Percentiles rank a stretch among this genome's conserved stretches.
These are phyloP conservation scores for Leptinotarsa peninsularis DNA, from an alignment of 2,888 invertebrate genomes.

Conservation along the genomic window DNA sequence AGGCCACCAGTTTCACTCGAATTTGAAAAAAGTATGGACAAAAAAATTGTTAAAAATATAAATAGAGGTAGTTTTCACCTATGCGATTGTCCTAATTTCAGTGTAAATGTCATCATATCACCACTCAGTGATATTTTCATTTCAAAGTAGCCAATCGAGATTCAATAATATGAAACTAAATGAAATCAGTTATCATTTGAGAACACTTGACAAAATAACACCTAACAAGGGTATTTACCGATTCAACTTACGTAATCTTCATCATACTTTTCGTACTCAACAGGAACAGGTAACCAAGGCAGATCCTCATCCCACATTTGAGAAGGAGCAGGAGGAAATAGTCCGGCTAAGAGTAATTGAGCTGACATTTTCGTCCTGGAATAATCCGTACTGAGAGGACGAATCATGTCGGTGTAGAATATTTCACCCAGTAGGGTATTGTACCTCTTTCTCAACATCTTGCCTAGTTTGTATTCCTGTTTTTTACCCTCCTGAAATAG, in stretches of 20 bases:
- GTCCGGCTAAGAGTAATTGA: slow-evolving; percentile 76
- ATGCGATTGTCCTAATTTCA: too few species aligned
- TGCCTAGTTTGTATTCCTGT: slow-evolving; percentile 64
- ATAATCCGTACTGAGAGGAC: slow-evolving; percentile 74
- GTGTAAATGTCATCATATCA: too few species aligned
- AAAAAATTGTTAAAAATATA: too few species aligned
- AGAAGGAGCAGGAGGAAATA: slow-evolving; percentile 72
- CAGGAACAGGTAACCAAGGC: slow-evolving; percentile 74
- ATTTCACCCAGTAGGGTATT: slow-evolving; percentile 63
- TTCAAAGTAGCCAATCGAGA: too few species aligned
- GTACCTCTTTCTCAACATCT: slow-evolving; percentile 63
- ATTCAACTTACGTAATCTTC: slow-evolving; percentile 47
- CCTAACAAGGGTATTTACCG: too few species aligned
- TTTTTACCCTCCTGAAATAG: slow-evolving; percentile 64
- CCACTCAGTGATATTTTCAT: too few species aligned
- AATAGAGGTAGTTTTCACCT: too few species aligned
- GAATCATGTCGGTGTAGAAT: slow-evolving; percentile 65
- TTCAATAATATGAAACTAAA: too few species aligned
- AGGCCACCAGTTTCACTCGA: too few species aligned
- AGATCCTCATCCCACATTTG: slow-evolving; percentile 68
- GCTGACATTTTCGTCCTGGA: slow-evolving; percentile 83
- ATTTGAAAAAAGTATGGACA: too few species aligned
- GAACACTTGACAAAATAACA: too few species aligned
- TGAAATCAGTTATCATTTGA: too few species aligned
- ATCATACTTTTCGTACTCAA: slow-evolving; percentile 54